These are phyloP conservation scores for Cepphus grylle DNA, from an alignment of 2,113 vertebrate genomes.

Conservation along the genomic window DNA sequence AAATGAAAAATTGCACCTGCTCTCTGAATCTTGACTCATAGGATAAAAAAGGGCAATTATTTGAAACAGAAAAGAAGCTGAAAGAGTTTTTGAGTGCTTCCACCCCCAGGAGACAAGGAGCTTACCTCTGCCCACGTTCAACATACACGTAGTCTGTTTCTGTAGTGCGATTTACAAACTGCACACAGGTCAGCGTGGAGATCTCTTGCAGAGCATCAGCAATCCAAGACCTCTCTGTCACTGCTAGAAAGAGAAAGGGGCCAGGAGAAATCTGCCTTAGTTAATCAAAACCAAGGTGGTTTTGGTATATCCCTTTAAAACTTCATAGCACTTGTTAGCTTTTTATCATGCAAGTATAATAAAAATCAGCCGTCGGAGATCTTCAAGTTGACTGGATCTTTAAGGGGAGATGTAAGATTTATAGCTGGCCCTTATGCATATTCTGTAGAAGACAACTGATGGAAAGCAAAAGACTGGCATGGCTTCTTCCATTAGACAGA, in stretches of 20 bases:
- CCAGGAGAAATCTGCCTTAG: background rate
- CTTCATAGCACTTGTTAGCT: background rate
- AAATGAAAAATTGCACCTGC: background rate
- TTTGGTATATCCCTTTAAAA: background rate
- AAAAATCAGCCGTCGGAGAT: background rate
- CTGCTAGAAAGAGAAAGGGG: constrained; percentile 26
- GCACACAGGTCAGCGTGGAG: constrained; percentile 80
- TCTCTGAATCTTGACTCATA: background rate
- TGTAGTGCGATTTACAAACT: constrained; percentile 79
- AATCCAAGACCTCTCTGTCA: constrained; percentile 50
- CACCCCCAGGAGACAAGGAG: background rate
- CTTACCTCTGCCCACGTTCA: constrained; percentile 81
- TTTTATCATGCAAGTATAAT: background rate
- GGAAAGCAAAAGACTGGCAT: background rate
- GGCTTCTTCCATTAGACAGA: background rate
- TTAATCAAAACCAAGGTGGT: background rate
- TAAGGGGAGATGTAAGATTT: background rate
- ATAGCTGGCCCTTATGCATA: background rate
- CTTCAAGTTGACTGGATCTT: background rate
- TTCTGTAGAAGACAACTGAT: background rate
- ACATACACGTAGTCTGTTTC: constrained; percentile 82
- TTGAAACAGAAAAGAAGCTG: background rate
- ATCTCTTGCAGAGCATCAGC: constrained; percentile 75
- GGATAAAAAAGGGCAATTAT: background rate
- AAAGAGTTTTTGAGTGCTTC: background rate